phyloP scores from a whole-genome alignment of 2,888 invertebrate genomes.

The Drosophila eohydei region DNA sequence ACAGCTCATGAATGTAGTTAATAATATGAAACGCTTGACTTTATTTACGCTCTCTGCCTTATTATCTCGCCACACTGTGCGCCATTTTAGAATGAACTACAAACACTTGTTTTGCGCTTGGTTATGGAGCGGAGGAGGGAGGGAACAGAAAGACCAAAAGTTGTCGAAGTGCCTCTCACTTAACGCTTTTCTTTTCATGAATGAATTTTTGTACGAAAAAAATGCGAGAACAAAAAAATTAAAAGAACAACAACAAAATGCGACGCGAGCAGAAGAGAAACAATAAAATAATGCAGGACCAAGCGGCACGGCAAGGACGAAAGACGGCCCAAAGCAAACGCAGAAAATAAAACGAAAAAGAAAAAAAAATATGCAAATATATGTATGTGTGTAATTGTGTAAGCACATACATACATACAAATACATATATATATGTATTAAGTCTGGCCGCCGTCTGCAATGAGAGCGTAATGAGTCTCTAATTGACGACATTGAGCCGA shows the following conservation, averaged over 20 bases:
- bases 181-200: conserved; percentile 70
- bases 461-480: conserved; percentile 83
- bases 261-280: conserved; percentile 55
- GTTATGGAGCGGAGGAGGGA: not conserved
- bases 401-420: not conserved
- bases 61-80: conserved; percentile 37
- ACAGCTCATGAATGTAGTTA: not conserved
- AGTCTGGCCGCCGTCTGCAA: conserved; percentile 83
- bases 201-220: conserved; percentile 64
- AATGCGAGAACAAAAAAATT: conserved; percentile 19
- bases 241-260: conserved; percentile 38
- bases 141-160: conserved; percentile 66
- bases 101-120: conserved; percentile 25
- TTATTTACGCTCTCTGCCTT: not conserved
- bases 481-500: conserved; percentile 81
- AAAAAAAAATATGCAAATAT: conserved; percentile 10
- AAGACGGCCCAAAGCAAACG: conserved; percentile 36
- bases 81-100: conserved; percentile 45
- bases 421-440: conserved; percentile 36
- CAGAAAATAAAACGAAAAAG: conserved; percentile 22
- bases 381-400: conserved; percentile 16
- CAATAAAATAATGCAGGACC: conserved; percentile 73
- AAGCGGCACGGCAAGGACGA: conserved; percentile 58
- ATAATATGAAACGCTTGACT: not conserved
- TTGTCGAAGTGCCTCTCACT: conserved; percentile 71